A percentile compares a stretch with the other conserved stretches of the same genome.
Evolutionary conservation across 1,140 invertebrate genomes (phyloP).

Genomic region (Papilio polyxenes): DNA sequence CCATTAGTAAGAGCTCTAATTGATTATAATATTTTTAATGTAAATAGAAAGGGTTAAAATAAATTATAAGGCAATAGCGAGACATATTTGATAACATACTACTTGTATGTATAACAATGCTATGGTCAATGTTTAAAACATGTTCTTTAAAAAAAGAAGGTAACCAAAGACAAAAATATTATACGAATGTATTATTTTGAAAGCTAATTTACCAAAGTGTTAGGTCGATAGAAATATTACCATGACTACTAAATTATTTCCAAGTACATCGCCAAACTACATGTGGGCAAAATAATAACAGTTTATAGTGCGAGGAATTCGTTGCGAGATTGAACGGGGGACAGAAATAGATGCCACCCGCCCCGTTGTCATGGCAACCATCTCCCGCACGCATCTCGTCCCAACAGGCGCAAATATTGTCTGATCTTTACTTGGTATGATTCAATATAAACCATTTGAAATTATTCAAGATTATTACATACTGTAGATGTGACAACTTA

Average conservation of each 20-base stretch:
- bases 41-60: neutral
- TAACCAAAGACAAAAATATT: no score
- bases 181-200: no score
- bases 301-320: constrained; percentile 29
- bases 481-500: no score
- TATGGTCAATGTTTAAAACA: no score
- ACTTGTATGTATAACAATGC: no score
- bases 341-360: constrained; percentile 41
- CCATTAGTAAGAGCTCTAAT: constrained; percentile 1
- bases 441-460: neutral
- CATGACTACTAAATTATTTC: constrained; percentile 4
- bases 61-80: neutral
- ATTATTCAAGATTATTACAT: no score
- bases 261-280: neutral
- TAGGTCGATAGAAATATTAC: neutral
- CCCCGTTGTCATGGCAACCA: constrained; percentile 44
- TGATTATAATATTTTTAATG: neutral
- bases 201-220: neutral
- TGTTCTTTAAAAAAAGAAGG: no score
- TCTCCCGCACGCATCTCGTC: constrained; percentile 39
- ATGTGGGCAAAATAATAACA: neutral
- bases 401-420: neutral
- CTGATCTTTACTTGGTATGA: neutral
- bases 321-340: constrained; percentile 43
- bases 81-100: no score